Evolutionary conservation across 2,797 vertebrate genomes (phyloP).

Genomic region (Serranus cabrilla): DNA sequence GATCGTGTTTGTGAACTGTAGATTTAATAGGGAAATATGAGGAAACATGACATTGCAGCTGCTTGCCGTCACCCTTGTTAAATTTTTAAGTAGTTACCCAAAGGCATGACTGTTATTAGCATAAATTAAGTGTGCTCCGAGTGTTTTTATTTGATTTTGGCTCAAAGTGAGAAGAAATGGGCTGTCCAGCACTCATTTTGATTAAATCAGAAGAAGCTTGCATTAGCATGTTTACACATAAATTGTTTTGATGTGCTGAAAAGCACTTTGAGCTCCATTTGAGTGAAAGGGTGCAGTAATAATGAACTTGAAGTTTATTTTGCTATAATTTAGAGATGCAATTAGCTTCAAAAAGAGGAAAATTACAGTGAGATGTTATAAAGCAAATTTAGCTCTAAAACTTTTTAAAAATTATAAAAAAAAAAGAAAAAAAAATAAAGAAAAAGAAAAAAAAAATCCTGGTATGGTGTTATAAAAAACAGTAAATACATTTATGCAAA

Average conservation of each 20-base stretch:
- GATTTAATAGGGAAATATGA: constrained; percentile 19
- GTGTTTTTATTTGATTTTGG: constrained; percentile 23
- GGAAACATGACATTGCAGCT: constrained; percentile 46
- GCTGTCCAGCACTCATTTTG: not conserved
- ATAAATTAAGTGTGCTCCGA: constrained; percentile 16
- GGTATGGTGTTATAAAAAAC: no score
- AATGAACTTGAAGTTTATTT: not conserved
- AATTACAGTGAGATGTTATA: not conserved
- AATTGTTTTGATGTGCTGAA: not conserved
- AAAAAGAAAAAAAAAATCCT: no score
- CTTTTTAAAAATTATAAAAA: no score
- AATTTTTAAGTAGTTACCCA: constrained; percentile 37
- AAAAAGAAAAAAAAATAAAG: no score
- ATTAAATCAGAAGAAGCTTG: not conserved
- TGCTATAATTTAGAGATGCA: not conserved
- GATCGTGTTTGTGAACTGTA: constrained; percentile 11
- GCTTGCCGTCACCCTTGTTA: constrained; percentile 36
- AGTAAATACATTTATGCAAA: no score
- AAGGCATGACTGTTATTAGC: constrained; percentile 32
- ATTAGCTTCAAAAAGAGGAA: not conserved
- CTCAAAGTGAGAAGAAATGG: not conserved
- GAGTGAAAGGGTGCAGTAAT: constrained; percentile 22
- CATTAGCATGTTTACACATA: not conserved
- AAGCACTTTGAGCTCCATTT: not conserved
- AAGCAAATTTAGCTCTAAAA: no score